Base-by-base conservation (phyloP, 2,113 vertebrate species). In the Hypocryptadius cinnamomeus region DNA sequence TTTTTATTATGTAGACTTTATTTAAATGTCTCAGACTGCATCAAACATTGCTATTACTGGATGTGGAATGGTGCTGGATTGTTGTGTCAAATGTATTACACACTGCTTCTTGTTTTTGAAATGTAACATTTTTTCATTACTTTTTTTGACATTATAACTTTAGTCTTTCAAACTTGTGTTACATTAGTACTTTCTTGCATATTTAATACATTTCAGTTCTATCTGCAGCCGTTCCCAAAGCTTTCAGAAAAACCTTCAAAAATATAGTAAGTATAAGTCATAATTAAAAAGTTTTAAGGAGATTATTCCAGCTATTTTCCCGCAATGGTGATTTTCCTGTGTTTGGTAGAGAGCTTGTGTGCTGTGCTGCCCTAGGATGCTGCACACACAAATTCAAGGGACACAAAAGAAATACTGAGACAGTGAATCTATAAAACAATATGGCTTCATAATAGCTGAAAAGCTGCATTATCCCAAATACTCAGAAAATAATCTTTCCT, bases 121-220 rank as follows among this genome's bases (percentile, higher is more conserved):
- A 79, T 71, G 22, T 81, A 89, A 71, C 69, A 21, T 61, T 70
- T 90, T 91, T 87, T 84, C n/a, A 6, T 86, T 16, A 85, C 48
- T 92, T 90, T 94, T 94, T 78, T 79, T 95, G 76, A 78, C 69
- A 44, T 85, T 87, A 23, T 65, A 89, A 79, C 35, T 77, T 69
- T 14, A 95, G 44, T 78, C 48, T 44, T 59, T 93, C 64, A 88
- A 63, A 74, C 40, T 81, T 19, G 3, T 57, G 56, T 85, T 59
- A 24, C 22, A 24, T 70, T 90, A 81, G 45, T 64, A 79, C 51
- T 79, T 92, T 39, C 65, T 88, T 71, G 51, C 56, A 68, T 92
- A 86, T 92, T 92, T 94, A 93, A 87, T 90, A 27, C 25, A 30
- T 64, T 88, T 63, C 60, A 92, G 51, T 70, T 93, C 76, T 84